Base-by-base conservation (phyloP, 2,113 vertebrate genomes). In the Spea bombifrons region DNA sequence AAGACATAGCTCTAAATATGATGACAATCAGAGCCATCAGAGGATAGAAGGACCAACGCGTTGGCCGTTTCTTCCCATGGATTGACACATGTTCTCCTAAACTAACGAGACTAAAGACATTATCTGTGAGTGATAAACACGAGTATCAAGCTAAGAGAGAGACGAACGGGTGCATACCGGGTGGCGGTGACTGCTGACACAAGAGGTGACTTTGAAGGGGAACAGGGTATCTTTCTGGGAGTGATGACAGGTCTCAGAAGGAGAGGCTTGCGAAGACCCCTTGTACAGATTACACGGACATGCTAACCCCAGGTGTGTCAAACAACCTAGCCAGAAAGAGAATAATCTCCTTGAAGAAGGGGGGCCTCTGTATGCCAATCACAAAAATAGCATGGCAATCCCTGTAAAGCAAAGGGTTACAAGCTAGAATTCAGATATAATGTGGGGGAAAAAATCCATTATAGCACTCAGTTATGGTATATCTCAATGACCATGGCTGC, bases 151-250 rank as follows among this genome's bases (percentile, higher is more conserved):
- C 45, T 69, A 16, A 3, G 55, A 46, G 55, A 63, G 55, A 50
- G 66, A 70, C 50, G 47, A 45, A 75, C n/a, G 13, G 44, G 3
- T 12, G 53, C 52, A 59, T 49, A 69, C 16, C 4, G 16, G 46
- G 66, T 76, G 75, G 66, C 66, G 30, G 66, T 70, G 75, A 77
- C 5, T 30, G 53, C 75, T 77, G 67, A 71, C 75, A 77, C 52
- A n/a, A 45, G 47, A 49, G 53, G 75, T 16, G 52, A 59, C 15
- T 52, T 52, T 77, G 75, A 77, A 16, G 10, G 75, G 67, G 46
- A 16, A 48, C 75, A 61, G 13, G 3, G 4, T 16, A 13, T 13
- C 53, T 4, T n/a, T 30, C 46, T 12, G 67, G 46, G 66, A 4
- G 53, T 16, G 75, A 4, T 70, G 75, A 77, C 66, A 77, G 75